Base-by-base conservation (phyloP, 1,140 invertebrate genomes). In the Drosophila kohkoa region DNA sequence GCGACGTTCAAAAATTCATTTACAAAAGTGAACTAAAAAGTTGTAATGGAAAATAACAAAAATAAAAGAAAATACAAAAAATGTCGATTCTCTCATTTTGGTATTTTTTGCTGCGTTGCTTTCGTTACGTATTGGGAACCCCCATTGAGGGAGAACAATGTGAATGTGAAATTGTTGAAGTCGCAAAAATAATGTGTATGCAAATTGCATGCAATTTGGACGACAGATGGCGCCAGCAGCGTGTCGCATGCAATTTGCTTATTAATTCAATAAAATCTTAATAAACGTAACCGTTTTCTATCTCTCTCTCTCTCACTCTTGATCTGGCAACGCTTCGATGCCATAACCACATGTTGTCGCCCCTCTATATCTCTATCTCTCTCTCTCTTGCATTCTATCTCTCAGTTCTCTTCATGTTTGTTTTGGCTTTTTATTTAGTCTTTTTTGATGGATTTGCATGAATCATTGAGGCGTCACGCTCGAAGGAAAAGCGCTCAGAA, bases 381-480 rank as follows among this genome's bases (percentile, higher is more conserved):
- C 46, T 16, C 38, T 32, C 8, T 51, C 25, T 38, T 15, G 41
- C 10, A 45, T 41, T 68, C 58, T 55, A 16, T 30, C 62, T 43
- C 41, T 28, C 32, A 13, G 43, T 48, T 45, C 10, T 28, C 32
- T 63, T 51, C 60, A 32, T 32, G 32, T 32, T 38, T 38, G 7
- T 38, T 38, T 38, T 38, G 5, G 6, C 8, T 38, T 55, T 28
- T 5, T 46, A 46, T 49, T 55, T 45, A 8, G 13, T 15, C 13
- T 71, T 52, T 72, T 67, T 62, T 86, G 85, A 89, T 89, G 85
- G 86, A 89, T 89, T 89, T 89, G 86, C 85, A 89, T 89, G 85
- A 89, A 89, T 89, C 85, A 89, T 89, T 89, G 83, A 87, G 65
- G 81, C 85, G 85, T 89, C 86, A 89, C 81, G 85, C 86, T 89